Base-by-base conservation (phyloP, 2,888 invertebrate species). In the Molorchus minor region DNA sequence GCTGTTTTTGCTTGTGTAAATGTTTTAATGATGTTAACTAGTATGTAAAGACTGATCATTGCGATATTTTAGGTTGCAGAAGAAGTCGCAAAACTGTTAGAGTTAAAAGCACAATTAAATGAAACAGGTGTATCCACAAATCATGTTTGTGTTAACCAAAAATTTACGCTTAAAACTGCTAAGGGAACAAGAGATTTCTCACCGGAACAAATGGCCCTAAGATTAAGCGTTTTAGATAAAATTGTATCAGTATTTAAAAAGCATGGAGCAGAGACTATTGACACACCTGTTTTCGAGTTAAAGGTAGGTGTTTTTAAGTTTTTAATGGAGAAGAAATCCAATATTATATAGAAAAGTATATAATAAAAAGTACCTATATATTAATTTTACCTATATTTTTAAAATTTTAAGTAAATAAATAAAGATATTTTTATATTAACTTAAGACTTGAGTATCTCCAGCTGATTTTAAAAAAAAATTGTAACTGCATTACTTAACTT, bases 191-290 rank as follows among this genome's bases (percentile, higher is more conserved):
- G 97, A 56, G 99, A 99, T 79, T 98, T 94, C 82, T 90, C 87
- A 58, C 96, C 98, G 0, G 89, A 92, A 71, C 96, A 98, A 82
- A 99, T 98, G 97, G 90, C 94, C 0, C 84, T 99, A 58, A 86
- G 98, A 21, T 89, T 94, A 72, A 84, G 86, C 60, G 94, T 96
- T 0, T 83, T 99, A 67, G 87, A 91, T 61, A 94, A 92, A 80
- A 94, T 99, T 64, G 85, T 93, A 16, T 80, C 86, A 2, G 92
- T 96, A 55, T 99, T 99, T 79, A 96, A 98, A 79, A 91, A 90
- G 65, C 98, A 99, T 76, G 99, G 99, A 33, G 99, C 97, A 13
- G 96, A 96, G 77, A 94, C 96, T 15, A 97, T 99, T 76, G 99
- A 99, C 76, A 98, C 98, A 17, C 98, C 98, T 38, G 93, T 98